A percentile compares a stretch with the other conserved stretches of the same genome.
Conservation (phyloP, 2,797 vertebrate genomes). For the Morus bassanus region DNA sequence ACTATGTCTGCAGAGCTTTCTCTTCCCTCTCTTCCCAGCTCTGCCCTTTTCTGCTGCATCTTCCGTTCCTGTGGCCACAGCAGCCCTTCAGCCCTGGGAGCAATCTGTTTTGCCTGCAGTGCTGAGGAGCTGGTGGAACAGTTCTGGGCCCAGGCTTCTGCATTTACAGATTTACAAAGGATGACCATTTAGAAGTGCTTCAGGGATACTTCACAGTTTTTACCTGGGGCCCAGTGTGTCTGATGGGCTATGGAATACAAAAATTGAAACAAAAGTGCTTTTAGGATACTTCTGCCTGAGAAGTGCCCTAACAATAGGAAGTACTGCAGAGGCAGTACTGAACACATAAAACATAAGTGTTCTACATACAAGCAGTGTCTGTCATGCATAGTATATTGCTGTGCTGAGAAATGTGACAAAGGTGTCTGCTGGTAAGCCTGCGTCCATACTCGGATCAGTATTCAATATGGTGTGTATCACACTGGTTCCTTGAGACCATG, state of each 20-base stretch:
- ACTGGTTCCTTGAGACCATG: not conserved
- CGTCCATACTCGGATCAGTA: not conserved
- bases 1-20: not conserved
- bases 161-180: not conserved
- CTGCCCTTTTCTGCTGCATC: not conserved
- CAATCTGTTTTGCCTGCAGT: not conserved
- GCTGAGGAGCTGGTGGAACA: not conserved
- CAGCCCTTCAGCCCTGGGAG: not conserved
- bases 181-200: not conserved
- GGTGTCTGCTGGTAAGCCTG: not conserved
- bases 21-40: not conserved
- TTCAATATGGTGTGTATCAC: not conserved
- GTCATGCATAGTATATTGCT: not conserved
- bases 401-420: not conserved
- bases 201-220: not conserved
- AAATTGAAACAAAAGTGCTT: not conserved
- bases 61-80: not conserved
- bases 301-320: not conserved
- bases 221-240: not conserved
- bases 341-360: not conserved
- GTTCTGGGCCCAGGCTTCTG: not conserved
- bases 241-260: not conserved
- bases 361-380: not conserved
- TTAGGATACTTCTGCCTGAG: not conserved
- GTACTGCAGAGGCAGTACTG: not conserved